A percentile compares a stretch with the other conserved stretches of the same genome.
These are phyloP conservation scores for Trogon melanurus DNA, from an alignment of 2,113 vertebrate species.

Conservation along the genomic window DNA sequence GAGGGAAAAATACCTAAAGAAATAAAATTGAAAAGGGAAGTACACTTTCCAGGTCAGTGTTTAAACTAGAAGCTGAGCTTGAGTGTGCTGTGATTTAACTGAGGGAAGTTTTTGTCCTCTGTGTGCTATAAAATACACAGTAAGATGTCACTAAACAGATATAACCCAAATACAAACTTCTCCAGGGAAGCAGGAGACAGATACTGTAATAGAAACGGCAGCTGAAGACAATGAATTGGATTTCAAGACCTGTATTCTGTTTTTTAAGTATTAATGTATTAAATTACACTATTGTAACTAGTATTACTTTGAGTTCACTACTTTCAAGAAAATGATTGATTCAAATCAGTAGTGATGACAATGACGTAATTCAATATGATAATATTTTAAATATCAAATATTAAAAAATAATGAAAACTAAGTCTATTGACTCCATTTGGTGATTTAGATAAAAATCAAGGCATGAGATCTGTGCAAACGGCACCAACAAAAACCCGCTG, in stretches of 20 bases:
- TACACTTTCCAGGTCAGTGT: not conserved
- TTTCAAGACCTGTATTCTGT: not conserved
- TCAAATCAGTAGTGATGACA: not conserved
- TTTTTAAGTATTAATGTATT: not conserved
- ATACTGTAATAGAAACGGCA: not conserved
- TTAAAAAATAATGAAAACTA: not conserved
- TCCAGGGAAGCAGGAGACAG: not conserved
- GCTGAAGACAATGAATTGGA: not conserved
- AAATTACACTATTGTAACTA: not conserved
- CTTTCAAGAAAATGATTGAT: not conserved
- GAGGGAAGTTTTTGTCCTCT: constrained; percentile 10
- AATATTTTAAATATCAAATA: not conserved
- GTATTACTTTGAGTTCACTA: not conserved
- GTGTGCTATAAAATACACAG: not conserved
- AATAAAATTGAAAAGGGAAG: constrained; percentile 13
- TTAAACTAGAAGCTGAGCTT: not conserved
- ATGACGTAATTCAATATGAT: not conserved
- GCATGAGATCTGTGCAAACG: not conserved
- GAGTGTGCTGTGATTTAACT: not conserved
- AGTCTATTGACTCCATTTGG: not conserved
- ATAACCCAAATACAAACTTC: not conserved
- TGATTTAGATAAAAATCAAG: not conserved
- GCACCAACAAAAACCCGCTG: not conserved
- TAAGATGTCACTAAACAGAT: not conserved
- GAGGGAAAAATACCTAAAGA: constrained; percentile 27